These are phyloP conservation scores for Eristalis intricaria DNA, from an alignment of 2,888 invertebrate species.

Conservation along the genomic window DNA sequence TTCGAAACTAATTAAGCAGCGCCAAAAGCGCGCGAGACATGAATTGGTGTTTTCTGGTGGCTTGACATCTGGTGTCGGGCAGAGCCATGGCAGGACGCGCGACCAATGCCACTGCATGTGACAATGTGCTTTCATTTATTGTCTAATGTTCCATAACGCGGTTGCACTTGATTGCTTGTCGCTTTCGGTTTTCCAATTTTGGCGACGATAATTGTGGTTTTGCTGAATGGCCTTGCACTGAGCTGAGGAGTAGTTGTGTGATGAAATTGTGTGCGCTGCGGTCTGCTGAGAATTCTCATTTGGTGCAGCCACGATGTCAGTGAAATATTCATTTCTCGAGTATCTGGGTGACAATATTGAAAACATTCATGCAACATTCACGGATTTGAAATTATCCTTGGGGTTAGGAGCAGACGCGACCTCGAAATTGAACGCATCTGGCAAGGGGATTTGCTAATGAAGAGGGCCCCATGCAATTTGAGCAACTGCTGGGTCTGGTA, in stretches of 20 bases:
- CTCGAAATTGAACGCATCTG: neutral
- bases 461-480: neutral
- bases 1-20: constrained; percentile 69
- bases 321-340: neutral
- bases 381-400: neutral
- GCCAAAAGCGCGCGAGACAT: constrained; percentile 56
- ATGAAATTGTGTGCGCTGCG: neutral
- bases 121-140: constrained; percentile 1
- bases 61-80: constrained; percentile 50
- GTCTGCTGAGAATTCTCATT: neutral
- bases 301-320: neutral
- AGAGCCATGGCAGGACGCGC: constrained; percentile 8
- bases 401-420: neutral
- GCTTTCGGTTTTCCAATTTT: constrained; percentile 1
- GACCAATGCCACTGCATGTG: neutral
- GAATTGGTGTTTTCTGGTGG: constrained; percentile 54
- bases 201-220: neutral
- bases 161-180: constrained; percentile 26
- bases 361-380: neutral
- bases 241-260: neutral
- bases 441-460: neutral
- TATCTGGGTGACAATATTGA: neutral
- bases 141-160: constrained; percentile 14
- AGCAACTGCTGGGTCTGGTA: too few species aligned
- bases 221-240: neutral